Evolutionary conservation across 2,888 invertebrate genomes (phyloP), one percentile per base, ranked within the genome.

Genomic region (Eumacrocentrus americanus): DNA sequence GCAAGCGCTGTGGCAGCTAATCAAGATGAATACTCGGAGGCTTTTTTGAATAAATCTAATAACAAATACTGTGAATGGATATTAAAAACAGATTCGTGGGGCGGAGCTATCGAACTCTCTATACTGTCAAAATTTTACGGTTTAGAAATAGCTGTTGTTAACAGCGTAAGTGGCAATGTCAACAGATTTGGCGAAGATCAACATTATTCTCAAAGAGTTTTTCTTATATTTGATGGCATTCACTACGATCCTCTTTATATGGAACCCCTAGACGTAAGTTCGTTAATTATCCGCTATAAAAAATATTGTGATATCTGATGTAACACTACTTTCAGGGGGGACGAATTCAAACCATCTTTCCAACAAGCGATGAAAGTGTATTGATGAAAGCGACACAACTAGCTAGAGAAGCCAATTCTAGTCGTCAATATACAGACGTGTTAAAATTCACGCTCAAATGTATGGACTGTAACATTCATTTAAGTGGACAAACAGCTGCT

Each of bases 171-270:
- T 79, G 91, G 90, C 40, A 91, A 94, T 62, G 91, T 97, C 61
- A 95, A 95, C 80, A 87, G 93, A 70, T 95, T 97, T 81, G 97
- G 97, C 0, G 97, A 97, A 81, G 95, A 96, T 80, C 89, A 91
- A 74, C 88, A 89, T 72, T 96, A 92, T 78, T 85, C 89, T 1
- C 86, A 91, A 60, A 82, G 96, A 71, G 93, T 95, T 2, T 91
- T 96, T 76, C 83, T 98, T 3, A 85, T 97, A 52, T 98, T 96
- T 78, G 96, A 97, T 81, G 97, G 97, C 14, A 94, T 97, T 53
- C 98, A 98, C 81, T 98, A 98, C 77, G 98, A 98, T 82, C 95
- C 97, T 0, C 82, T 98, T 9, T 92, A 92, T 76, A 84, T 95
- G 82, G 95, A 96, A 82, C 88, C 91, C 2, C 82, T 86, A 29